Conservation (phyloP, 1,140 invertebrate genomes). For the Drosophila bifasciata region DNA sequence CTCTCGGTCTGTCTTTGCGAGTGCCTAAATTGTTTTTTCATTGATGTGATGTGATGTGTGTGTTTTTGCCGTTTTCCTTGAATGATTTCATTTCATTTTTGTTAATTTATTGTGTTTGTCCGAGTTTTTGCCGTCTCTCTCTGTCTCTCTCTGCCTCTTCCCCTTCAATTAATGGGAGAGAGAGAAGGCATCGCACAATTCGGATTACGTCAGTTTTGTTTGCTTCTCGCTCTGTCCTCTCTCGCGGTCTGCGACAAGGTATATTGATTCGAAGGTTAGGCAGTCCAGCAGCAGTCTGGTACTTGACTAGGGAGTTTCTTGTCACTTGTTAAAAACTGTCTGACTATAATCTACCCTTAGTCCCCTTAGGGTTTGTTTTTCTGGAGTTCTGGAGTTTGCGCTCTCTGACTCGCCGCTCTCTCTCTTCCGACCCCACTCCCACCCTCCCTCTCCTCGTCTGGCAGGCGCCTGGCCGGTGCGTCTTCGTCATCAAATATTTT, state of each 20-base stretch:
- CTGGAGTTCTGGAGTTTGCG: constrained; percentile 76
- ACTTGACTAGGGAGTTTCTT: no score
- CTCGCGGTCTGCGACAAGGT: background rate
- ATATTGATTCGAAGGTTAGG: no score
- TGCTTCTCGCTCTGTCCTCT: constrained; percentile 19
- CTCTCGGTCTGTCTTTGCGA: constrained; percentile 34
- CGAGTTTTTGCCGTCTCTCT: constrained; percentile 19
- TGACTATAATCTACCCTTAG: background rate
- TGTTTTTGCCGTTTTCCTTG: constrained; percentile 58
- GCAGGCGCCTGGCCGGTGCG: constrained; percentile 4
- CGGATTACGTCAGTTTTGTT: constrained; percentile 73
- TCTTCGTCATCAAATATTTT: constrained; percentile 40
- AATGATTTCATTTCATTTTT: constrained; percentile 76
- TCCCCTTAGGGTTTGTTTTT: constrained; percentile 9
- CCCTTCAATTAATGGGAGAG: constrained; percentile 4
- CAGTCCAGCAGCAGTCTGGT: no score
- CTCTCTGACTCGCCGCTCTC: constrained; percentile 29
- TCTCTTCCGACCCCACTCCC: constrained; percentile 5
- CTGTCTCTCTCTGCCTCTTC: constrained; percentile 24
- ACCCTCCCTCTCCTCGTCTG: background rate
- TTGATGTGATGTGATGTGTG: constrained; percentile 53
- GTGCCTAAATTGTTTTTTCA: constrained; percentile 60
- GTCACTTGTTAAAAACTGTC: no score
- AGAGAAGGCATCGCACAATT: constrained; percentile 19
- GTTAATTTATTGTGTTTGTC: constrained; percentile 45